Percentiles rank a stretch among this genome's conserved stretches.
Evolutionary conservation across 2,113 vertebrate genomes (phyloP).

Genomic region (Tyto alba): DNA sequence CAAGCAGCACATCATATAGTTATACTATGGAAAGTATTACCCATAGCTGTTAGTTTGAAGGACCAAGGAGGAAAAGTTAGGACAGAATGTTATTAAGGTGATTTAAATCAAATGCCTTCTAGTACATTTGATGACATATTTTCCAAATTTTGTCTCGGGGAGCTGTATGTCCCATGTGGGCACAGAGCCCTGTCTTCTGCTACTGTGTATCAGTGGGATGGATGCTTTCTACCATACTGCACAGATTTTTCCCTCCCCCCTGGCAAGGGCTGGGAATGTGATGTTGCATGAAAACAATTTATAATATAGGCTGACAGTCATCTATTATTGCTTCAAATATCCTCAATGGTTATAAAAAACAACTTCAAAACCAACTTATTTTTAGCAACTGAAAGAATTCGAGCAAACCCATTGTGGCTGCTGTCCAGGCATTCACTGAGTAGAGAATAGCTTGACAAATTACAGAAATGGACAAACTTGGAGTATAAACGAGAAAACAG

Average conservation of each 20-base stretch:
- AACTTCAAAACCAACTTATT: conserved; percentile 43
- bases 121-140: neutral
- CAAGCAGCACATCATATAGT: neutral
- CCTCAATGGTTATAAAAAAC: neutral
- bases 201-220: neutral
- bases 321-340: conserved; percentile 14
- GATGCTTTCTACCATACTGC: neutral
- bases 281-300: neutral
- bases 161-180: neutral
- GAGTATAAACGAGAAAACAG: conserved; percentile 2
- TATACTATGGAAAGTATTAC: neutral
- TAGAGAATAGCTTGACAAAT: conserved; percentile 9
- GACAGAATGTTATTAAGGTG: neutral
- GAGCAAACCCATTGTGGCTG: neutral
- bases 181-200: neutral
- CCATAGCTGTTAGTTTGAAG: neutral
- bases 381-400: conserved; percentile 45
- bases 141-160: neutral
- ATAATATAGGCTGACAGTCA: conserved; percentile 1
- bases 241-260: neutral
- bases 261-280: neutral
- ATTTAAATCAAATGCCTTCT: neutral
- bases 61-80: neutral
- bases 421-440: neutral
- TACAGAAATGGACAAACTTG: conserved; percentile 15